Conservation (phyloP, 2,888 invertebrate genomes). For the Thymelicus lineola region DNA sequence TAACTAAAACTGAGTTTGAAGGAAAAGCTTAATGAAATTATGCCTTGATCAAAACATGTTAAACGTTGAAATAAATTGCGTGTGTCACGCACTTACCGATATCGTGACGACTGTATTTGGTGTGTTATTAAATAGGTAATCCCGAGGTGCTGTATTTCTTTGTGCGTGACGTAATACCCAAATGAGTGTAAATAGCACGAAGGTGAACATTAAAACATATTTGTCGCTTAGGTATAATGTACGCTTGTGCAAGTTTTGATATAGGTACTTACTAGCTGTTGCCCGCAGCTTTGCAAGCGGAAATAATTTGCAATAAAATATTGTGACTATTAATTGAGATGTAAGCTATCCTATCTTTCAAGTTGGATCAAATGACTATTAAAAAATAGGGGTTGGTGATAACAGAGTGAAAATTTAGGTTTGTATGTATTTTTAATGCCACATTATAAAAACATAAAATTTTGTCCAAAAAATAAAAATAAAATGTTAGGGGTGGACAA, state of each 20-base stretch:
- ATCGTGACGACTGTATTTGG: constrained; percentile 20
- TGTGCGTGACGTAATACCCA: constrained; percentile 10
- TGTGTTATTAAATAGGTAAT: constrained; percentile 30
- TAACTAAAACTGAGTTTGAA: constrained; percentile 2
- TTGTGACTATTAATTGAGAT: too few species aligned
- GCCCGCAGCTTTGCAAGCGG: too few species aligned
- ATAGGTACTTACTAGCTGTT: too few species aligned
- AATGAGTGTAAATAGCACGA: constrained; percentile 10
- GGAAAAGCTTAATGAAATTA: constrained; percentile 26
- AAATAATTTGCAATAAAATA: too few species aligned
- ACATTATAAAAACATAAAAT: too few species aligned
- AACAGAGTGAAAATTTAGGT: too few species aligned
- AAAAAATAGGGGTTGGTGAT: too few species aligned
- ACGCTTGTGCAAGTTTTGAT: neutral
- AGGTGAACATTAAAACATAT: constrained; percentile 12
- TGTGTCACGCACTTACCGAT: constrained; percentile 35
- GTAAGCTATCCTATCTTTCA: too few species aligned
- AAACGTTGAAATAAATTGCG: constrained; percentile 33
- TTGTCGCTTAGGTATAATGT: constrained; percentile 2
- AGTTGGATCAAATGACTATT: too few species aligned
- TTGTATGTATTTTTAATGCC: too few species aligned
- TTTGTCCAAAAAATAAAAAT: too few species aligned
- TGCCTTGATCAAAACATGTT: constrained; percentile 24
- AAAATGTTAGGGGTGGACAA: too few species aligned
- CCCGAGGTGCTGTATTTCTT: constrained; percentile 1